Conservation (phyloP, 1,140 invertebrate genomes). For the Drosophila tristis region DNA sequence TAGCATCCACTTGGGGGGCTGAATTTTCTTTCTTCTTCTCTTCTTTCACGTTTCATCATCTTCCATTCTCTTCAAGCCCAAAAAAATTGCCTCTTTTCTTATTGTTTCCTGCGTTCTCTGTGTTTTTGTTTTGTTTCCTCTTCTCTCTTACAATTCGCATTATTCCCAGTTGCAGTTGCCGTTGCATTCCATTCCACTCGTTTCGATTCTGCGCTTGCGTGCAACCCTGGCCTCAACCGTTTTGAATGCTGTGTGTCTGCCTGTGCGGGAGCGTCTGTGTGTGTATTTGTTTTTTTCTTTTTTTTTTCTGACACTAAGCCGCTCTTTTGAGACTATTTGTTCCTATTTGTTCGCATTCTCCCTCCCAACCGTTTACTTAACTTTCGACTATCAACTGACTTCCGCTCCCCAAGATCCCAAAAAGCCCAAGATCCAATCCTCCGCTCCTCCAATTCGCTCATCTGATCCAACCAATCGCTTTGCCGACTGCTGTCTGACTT, state of each 20-base stretch:
- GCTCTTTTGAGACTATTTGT: slow-evolving; percentile 38
- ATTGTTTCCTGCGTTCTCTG: too few relatives aligned
- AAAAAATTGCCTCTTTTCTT: too few relatives aligned
- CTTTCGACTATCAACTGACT: slow-evolving; percentile 66
- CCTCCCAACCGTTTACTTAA: slow-evolving; percentile 58
- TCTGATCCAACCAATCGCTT: background rate
- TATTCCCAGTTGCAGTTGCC: too few relatives aligned
- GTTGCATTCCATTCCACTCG: too few relatives aligned
- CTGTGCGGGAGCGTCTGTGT: slow-evolving; percentile 15
- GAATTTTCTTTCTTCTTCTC: background rate
- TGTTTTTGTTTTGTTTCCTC: too few relatives aligned
- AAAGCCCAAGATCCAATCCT: slow-evolving; percentile 3
- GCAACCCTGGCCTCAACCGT: background rate
- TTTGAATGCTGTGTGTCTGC: background rate
- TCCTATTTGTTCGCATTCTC: slow-evolving; percentile 44
- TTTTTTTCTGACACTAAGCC: background rate
- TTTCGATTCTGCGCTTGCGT: background rate
- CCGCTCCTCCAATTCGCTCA: slow-evolving; percentile 4
- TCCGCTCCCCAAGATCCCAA: slow-evolving; percentile 6
- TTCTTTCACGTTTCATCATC: background rate
- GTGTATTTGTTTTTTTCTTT: slow-evolving; percentile 1
- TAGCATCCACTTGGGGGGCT: slow-evolving; percentile 37
- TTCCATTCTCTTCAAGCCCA: too few relatives aligned
- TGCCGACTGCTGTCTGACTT: slow-evolving; percentile 55
- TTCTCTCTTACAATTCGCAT: too few relatives aligned